These are phyloP conservation scores for Caenorhabditis japonica DNA, from an alignment of 2,888 invertebrate species.

Conservation along the genomic window DNA sequence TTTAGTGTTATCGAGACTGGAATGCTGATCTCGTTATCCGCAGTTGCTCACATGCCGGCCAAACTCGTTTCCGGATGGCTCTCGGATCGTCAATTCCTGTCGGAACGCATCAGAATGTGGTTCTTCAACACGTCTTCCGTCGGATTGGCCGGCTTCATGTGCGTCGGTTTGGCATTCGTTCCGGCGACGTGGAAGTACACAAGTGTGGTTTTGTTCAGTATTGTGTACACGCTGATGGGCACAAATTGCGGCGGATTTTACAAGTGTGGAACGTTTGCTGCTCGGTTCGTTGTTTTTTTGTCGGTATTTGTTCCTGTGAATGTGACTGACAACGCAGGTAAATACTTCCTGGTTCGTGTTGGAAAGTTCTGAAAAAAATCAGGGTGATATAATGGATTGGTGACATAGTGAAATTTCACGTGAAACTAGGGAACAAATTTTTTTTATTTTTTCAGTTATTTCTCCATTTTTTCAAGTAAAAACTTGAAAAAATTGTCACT, in stretches of 20 bases:
- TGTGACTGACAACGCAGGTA: too few species aligned
- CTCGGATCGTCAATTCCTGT: constrained; percentile 60
- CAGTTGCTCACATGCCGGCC: constrained; percentile 61
- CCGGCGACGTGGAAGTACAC: constrained; percentile 55
- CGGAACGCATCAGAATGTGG: constrained; percentile 62
- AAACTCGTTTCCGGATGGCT: constrained; percentile 69
- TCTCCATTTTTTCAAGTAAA: too few species aligned
- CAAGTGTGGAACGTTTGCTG: constrained; percentile 71
- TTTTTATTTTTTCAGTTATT: too few species aligned
- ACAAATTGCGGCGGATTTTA: constrained; percentile 74
- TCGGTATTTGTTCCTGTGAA: too few species aligned
- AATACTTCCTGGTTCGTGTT: too few species aligned
- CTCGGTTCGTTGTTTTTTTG: constrained; percentile 52
- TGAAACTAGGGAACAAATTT: too few species aligned
- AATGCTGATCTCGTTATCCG: constrained; percentile 50
- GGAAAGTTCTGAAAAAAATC: too few species aligned
- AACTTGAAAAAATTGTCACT: too few species aligned
- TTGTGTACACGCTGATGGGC: constrained; percentile 67
- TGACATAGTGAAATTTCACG: too few species aligned
- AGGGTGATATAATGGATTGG: too few species aligned
- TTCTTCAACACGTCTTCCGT: constrained; percentile 69
- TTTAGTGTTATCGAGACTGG: constrained; percentile 65
- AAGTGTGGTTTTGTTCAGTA: constrained; percentile 60
- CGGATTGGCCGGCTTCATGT: constrained; percentile 63
- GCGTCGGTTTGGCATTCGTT: constrained; percentile 59